Evolutionary conservation across 2,113 vertebrate species (phyloP), one percentile per base, ranked within the genome.

Genomic region (Ia io): DNA sequence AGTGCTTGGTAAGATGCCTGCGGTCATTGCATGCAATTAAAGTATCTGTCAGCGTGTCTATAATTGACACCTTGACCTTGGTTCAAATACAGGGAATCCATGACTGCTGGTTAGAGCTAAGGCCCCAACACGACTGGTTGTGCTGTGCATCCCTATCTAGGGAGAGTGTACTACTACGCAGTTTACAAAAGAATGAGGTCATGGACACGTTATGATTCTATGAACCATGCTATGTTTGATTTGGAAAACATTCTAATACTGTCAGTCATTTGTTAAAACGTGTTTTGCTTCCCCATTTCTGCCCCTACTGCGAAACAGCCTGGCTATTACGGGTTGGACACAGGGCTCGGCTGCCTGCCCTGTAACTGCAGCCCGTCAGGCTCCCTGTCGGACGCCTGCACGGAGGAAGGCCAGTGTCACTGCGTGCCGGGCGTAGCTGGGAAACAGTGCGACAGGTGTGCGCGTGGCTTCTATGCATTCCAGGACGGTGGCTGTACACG

Each of bases 331-430:
- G 99, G 99, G 5, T 95, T 99, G 85, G 97, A 84, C 76, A 92
- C 96, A 37, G 98, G 98, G 0, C 93, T 71, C 23, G 99, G 99
- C 95, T 99, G 99, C 9, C 1, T 65, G 90, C 96, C 98, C 63
- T 99, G 99, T 92, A 97, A 97, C 97, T 99, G 99, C 97, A 99
- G 95, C 90, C n/a, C 87, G 2, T 95, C 97, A 12, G 99, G 99
- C 84, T 99, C 99, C 0, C 6, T 97, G 18, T 99, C 99, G 0
- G 91, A 98, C 23, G 98, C 97, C 70, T 99, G 99, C 96, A 94
- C 97, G 2, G 96, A 98, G 25, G 97, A 98, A 2, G 99, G 99
- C 13, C 98, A 88, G 88, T 99, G 99, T 95, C 98, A 65, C 93
- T 99, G 99, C 80, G 76, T 97, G 14, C 97, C 95, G 8, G 99